Percentiles rank a stretch among this genome's conserved stretches.
These are phyloP conservation scores for Pangasius sanitwongsei DNA, from an alignment of 2,797 vertebrate genomes.

Conservation along the genomic window DNA sequence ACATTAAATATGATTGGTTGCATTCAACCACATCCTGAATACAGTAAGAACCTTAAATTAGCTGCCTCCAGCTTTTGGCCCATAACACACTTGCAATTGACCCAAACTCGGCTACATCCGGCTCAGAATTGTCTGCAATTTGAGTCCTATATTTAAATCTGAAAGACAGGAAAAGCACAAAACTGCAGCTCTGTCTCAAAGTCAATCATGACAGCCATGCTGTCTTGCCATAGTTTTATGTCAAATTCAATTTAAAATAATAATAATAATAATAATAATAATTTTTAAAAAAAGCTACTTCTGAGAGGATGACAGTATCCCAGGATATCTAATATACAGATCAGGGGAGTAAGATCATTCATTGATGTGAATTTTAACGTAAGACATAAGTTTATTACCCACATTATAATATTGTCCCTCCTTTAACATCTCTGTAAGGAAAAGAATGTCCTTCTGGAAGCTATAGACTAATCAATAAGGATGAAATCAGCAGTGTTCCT, in stretches of 20 bases:
- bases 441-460: not conserved
- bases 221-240: not conserved
- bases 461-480: conserved; percentile 10
- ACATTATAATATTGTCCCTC: not conserved
- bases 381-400: not conserved
- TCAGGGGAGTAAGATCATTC: not conserved
- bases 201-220: not conserved
- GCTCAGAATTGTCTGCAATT: not conserved
- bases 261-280: too few relatives aligned
- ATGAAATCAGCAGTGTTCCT: not conserved
- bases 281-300: too few relatives aligned
- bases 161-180: not conserved
- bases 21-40: not conserved
- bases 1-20: not conserved
- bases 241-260: too few relatives aligned
- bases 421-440: not conserved
- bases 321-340: not conserved
- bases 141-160: not conserved
- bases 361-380: not conserved
- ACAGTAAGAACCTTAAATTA: not conserved
- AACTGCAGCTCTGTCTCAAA: not conserved
- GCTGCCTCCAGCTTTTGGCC: not conserved
- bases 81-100: not conserved
- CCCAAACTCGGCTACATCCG: not conserved
- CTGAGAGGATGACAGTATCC: not conserved